Percentiles rank a stretch among this genome's conserved stretches.
These are phyloP conservation scores for Epizoanthus stellaris DNA, from an alignment of 92 coral and sea anemone species.

Conservation along the genomic window DNA sequence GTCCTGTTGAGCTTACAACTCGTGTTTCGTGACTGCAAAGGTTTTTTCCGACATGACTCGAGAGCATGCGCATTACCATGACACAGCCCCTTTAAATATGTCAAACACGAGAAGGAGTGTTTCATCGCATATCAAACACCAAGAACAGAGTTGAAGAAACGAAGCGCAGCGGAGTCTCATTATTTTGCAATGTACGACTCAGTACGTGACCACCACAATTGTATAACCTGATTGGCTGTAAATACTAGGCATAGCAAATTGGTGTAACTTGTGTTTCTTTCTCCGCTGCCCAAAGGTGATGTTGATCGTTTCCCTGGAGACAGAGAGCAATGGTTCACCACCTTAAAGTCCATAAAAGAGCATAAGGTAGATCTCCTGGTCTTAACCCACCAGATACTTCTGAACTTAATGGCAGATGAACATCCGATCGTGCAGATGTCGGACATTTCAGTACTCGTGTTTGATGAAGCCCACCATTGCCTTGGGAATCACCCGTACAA, in stretches of 20 bases:
- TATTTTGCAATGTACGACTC: no score
- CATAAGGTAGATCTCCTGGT: constrained; percentile 81
- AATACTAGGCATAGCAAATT: background rate
- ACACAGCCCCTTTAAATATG: no score
- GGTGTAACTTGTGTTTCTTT: background rate
- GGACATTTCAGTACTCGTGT: constrained; percentile 80
- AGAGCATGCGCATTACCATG: no score
- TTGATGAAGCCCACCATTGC: constrained; percentile 96
- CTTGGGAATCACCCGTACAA: constrained; percentile 85
- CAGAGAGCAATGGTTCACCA: constrained; percentile 62
- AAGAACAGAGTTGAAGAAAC: no score
- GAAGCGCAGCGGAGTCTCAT: no score
- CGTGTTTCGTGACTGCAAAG: no score
- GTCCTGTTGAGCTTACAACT: no score
- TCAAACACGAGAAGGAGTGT: no score
- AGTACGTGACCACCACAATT: no score
- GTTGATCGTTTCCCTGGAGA: constrained; percentile 61
- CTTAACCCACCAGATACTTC: constrained; percentile 86
- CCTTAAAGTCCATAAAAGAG: constrained; percentile 64
- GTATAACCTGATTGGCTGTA: background rate
- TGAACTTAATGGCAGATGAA: constrained; percentile 81
- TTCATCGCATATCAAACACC: no score
- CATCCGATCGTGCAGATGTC: constrained; percentile 65
- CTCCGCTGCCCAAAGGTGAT: constrained; percentile 42
- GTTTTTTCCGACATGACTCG: no score